Conservation (phyloP, 1,140 invertebrate genomes). For the Diorhabda sublineata region DNA sequence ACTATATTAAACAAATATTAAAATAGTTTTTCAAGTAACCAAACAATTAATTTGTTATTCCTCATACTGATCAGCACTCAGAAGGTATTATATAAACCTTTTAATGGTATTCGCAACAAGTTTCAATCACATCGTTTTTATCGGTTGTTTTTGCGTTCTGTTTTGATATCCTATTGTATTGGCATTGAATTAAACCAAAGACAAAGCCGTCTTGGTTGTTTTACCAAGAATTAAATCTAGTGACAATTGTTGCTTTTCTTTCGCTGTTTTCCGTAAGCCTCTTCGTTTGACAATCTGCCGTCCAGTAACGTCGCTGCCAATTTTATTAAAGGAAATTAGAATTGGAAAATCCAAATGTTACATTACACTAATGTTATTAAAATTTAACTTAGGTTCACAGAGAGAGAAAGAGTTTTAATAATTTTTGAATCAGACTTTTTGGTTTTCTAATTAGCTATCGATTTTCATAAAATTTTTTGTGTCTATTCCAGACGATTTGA, state of each 20-base stretch:
- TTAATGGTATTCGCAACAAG: conserved; percentile 2
- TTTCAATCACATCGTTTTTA: conserved; percentile 1
- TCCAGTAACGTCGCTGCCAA: neutral
- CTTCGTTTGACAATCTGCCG: neutral
- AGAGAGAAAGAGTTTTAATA: no score
- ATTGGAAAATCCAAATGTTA: neutral
- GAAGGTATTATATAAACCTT: conserved; percentile 1
- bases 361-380: no score
- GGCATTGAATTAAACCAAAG: neutral
- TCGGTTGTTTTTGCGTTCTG: neutral
- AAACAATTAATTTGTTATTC: conserved; percentile 1
- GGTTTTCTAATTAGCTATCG: no score
- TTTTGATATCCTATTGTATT: neutral
- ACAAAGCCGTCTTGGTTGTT: neutral
- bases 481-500: no score
- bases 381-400: no score
- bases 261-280: neutral
- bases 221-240: conserved; percentile 12
- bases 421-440: no score
- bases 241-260: conserved; percentile 13
- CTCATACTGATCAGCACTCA: neutral
- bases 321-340: neutral
- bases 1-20: no score
- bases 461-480: no score
- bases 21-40: neutral